Evolutionary conservation across 2,888 invertebrate genomes (phyloP).

Genomic region (Lochmaea capreae): DNA sequence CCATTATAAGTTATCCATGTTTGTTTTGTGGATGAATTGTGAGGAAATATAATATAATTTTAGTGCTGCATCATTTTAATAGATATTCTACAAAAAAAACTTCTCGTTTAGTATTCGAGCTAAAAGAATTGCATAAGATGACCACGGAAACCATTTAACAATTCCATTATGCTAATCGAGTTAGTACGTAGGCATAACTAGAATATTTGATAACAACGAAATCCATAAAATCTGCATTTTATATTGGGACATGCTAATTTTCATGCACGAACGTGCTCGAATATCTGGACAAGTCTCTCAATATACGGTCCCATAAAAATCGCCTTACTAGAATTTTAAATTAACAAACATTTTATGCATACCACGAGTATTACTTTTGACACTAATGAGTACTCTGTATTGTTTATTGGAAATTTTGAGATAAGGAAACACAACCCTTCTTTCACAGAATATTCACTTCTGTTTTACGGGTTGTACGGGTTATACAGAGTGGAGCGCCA

Average conservation of each 20-base stretch:
- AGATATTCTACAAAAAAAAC: neutral
- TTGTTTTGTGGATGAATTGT: no score
- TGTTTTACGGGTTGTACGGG: neutral
- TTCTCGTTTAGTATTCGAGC: neutral
- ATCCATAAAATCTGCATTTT: constrained; percentile 10
- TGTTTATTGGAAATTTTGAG: neutral
- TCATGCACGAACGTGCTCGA: neutral
- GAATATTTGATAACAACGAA: constrained; percentile 8
- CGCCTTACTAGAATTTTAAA: constrained; percentile 3
- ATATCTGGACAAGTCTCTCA: constrained; percentile 5
- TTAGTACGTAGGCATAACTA: constrained; percentile 1
- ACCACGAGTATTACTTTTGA: neutral
- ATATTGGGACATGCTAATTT: constrained; percentile 9
- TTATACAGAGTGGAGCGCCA: no score
- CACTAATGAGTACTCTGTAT: constrained; percentile 4
- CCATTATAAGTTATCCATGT: no score
- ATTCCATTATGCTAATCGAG: neutral
- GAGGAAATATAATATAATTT: no score
- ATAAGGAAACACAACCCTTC: constrained; percentile 6
- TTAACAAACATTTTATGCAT: constrained; percentile 7
- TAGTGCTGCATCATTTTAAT: no score
- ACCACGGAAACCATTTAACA: neutral
- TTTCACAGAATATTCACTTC: neutral
- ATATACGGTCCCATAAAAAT: constrained; percentile 6
- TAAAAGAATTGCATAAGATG: neutral